These are phyloP conservation scores for Callosobruchus maculatus DNA, from an alignment of 2,888 invertebrate genomes.

Conservation along the genomic window DNA sequence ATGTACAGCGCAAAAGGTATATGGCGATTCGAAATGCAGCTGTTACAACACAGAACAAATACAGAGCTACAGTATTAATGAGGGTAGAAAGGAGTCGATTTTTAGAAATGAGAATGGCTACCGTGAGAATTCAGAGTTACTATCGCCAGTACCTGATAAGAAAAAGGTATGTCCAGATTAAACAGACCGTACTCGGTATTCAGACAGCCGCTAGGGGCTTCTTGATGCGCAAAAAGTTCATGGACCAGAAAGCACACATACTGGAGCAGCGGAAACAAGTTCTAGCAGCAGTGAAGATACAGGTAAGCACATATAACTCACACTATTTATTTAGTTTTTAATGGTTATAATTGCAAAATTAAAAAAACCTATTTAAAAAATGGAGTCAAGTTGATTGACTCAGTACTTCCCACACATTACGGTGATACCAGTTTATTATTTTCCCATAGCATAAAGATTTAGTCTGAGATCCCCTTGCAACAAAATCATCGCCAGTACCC, in stretches of 20 bases:
- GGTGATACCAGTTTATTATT: too few species aligned
- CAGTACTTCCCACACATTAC: too few species aligned
- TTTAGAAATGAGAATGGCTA: conserved; percentile 14
- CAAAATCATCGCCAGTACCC: too few species aligned
- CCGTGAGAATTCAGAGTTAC: conserved; percentile 6
- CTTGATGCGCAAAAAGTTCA: not conserved
- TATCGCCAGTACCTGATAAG: not conserved
- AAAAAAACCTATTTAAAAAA: too few species aligned
- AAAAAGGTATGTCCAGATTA: not conserved
- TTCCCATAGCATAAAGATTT: too few species aligned
- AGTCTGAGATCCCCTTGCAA: too few species aligned
- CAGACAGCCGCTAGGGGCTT: not conserved
- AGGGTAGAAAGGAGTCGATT: conserved; percentile 23
- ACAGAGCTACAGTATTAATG: conserved; percentile 34
- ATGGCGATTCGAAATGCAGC: conserved; percentile 16
- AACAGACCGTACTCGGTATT: not conserved
- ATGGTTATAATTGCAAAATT: too few species aligned
- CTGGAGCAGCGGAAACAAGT: not conserved
- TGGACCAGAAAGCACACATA: not conserved
- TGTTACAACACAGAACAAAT: conserved; percentile 37
- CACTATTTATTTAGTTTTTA: not conserved
- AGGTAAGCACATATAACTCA: not conserved
- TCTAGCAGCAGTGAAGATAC: not conserved
- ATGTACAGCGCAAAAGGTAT: conserved; percentile 22
- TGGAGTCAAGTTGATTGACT: too few species aligned